Percentiles rank a stretch among this genome's conserved stretches.
These are phyloP conservation scores for Acronicta alni DNA, from an alignment of 2,888 invertebrate genomes.

Conservation along the genomic window DNA sequence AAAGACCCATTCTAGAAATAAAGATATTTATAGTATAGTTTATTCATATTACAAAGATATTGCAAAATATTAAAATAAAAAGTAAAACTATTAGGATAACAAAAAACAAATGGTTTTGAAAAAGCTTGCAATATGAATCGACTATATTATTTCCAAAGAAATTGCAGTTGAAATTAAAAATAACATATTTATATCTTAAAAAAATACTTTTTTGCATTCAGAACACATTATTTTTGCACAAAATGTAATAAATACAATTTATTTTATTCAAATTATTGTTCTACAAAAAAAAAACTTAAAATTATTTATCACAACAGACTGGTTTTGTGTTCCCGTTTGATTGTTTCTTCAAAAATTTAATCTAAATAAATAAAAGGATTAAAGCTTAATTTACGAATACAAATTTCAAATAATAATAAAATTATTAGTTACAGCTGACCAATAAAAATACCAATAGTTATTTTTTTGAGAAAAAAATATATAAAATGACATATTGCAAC, in stretches of 20 bases:
- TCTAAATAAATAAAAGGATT: conserved; percentile 81
- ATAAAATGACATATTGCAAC: conserved; percentile 46
- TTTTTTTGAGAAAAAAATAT: conserved; percentile 26
- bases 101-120: conserved; percentile 13
- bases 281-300: conserved; percentile 73
- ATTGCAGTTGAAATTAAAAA: conserved; percentile 55
- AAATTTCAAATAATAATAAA: conserved; percentile 57
- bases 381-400: conserved; percentile 79
- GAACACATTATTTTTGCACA: conserved; percentile 69
- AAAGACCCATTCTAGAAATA: conserved; percentile 80
- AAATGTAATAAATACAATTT: conserved; percentile 66
- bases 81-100: conserved; percentile 30
- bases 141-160: conserved; percentile 55
- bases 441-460: conserved; percentile 29
- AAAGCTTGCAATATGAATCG: conserved; percentile 48
- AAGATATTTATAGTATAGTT: conserved; percentile 56
- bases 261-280: conserved; percentile 59
- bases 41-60: conserved; percentile 47
- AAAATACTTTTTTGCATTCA: conserved; percentile 52
- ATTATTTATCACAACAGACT: conserved; percentile 87
- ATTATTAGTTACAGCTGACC: conserved; percentile 36
- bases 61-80: conserved; percentile 27
- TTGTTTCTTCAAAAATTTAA: conserved; percentile 60
- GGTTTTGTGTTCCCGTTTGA: conserved; percentile 79
- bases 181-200: conserved; percentile 55